Base-by-base conservation (phyloP, 1,140 invertebrate species). In the Pollicipes pollicipes region DNA sequence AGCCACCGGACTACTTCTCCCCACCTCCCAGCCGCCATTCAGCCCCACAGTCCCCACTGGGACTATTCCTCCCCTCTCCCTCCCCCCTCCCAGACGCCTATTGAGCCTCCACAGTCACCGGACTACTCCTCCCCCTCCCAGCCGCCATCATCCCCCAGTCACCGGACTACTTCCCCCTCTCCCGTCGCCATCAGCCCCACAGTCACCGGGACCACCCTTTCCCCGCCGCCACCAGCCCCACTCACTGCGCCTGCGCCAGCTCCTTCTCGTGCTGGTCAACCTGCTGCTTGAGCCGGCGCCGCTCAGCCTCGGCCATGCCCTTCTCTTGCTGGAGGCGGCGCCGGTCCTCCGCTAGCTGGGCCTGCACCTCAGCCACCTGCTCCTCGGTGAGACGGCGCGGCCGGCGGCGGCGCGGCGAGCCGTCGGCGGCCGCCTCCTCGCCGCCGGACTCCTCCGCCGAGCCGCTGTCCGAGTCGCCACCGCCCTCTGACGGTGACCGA, bases 271-370 rank as follows among this genome's bases (percentile, higher is more conserved):
- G 81, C 70, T 79, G 76, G 70, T 81, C 78, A 6, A 85, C 76
- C 71, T 83, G 81, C 24, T 77, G 72, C 70, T 81, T 79, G 8
- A 83, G 75, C 84, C 87, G 76, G 84, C 88, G 80, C 86, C 90
- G 79, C 87, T 90, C 80, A 80, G 87, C 82, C 83, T 88, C 76
- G 17, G 80, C 80, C 77, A 84, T 81, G 70, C 83, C 82, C 73
- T 83, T 83, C 71, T 81, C 79, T 70, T 82, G 80, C 69, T 80
- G 79, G 69, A 84, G 75, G 73, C 79, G 76, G 68, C 79, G 78
- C n/a, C 82, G 74, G 73, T 85, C 83, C 30, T 77, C 78, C 68
- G 82, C 83, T 71, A 84, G 83, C 74, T 82, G 80, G 17, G 78
- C 77, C 72, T 82, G 78, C 29, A 75, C 73, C 31, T 68, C 72